Percentiles rank a stretch among this genome's conserved stretches.
Evolutionary conservation across 2,888 invertebrate species (phyloP).

Genomic region (Pachycephus smyrnensis): DNA sequence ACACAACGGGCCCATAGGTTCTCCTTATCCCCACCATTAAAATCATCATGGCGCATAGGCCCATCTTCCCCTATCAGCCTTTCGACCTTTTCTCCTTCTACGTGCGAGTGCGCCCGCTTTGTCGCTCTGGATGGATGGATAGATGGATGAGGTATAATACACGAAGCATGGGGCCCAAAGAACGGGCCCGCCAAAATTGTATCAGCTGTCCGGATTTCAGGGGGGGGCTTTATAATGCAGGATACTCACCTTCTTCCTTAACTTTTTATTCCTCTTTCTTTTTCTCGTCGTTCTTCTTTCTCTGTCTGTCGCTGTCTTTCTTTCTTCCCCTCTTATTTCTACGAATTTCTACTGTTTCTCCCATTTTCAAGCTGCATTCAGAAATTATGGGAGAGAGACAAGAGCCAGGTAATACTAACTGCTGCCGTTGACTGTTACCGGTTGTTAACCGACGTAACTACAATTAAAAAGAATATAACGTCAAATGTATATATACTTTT

Average conservation of each 20-base stretch:
- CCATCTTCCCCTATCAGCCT: neutral
- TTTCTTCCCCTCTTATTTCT: conserved; percentile 26
- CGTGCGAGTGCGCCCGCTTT: neutral
- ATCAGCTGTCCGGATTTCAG: neutral
- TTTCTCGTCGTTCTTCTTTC: neutral
- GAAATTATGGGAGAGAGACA: conserved; percentile 46
- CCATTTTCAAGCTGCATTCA: conserved; percentile 50
- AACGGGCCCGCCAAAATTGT: conserved; percentile 23
- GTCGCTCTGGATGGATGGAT: neutral
- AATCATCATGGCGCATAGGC: neutral
- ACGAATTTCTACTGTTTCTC: conserved; percentile 21
- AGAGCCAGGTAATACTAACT: neutral
- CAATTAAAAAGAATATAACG: neutral
- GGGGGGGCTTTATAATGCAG: neutral
- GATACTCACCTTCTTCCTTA: conserved; percentile 18
- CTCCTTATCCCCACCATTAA: conserved; percentile 14
- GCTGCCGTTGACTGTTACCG: neutral
- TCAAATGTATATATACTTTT: neutral
- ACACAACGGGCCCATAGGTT: conserved; percentile 44
- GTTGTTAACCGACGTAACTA: neutral
- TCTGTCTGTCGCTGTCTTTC: conserved; percentile 16
- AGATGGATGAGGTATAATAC: neutral
- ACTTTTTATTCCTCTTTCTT: conserved; percentile 8
- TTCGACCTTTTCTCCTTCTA: neutral
- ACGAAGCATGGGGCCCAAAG: conserved; percentile 18